Evolutionary conservation across 1,140 invertebrate species (phyloP), one percentile per base, ranked within the genome.

Genomic region (Drosophila ironensis): DNA sequence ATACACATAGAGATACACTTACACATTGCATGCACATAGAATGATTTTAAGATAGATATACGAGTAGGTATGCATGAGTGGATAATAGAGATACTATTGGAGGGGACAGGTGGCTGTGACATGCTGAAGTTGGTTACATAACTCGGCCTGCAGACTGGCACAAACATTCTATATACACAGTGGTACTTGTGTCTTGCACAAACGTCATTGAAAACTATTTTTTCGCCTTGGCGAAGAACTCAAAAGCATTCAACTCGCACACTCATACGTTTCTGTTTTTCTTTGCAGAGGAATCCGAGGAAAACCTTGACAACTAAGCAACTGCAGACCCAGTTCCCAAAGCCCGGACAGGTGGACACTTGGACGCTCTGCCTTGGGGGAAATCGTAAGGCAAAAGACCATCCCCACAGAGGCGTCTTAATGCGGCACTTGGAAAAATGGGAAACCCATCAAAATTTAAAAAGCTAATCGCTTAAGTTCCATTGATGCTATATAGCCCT

Each of bases 121-220:
- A 84, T 84, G 68, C 72, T 84, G 35, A 33, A 54, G 52, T 37
- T 37, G 12, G 33, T 82, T 82, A 82, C 69, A 47, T 84, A 82
- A 82, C 54, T 35, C 25, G 56, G 24, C 45, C 52, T 51, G 37
- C 12, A 54, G 19, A 46, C 24, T 46, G 14, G 27, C 28, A 33
- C 19, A 14, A 28, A 38, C 17, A 44, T 11, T 37, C 40, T 8
- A 33, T 33, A 60, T 25, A 50, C 33, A 42, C 52, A 35, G 33
- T 61, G 37, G 14, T n/a, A n/a, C n/a, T n/a, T n/a, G n/a, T n/a
- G n/a, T n/a, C n/a, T n/a, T n/a, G n/a, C 52, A 44, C 41, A 67
- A 63, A 72, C 60, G 70, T 70, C 64, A 64, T 70, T 80, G 70
- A 56, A 50, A 64, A 64, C 35, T 48, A 57, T 61, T 25, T 53